Percentiles rank a stretch among this genome's conserved stretches.
These are phyloP conservation scores for Megalops cyprinoides DNA, from an alignment of 2,797 vertebrate species.

Conservation along the genomic window DNA sequence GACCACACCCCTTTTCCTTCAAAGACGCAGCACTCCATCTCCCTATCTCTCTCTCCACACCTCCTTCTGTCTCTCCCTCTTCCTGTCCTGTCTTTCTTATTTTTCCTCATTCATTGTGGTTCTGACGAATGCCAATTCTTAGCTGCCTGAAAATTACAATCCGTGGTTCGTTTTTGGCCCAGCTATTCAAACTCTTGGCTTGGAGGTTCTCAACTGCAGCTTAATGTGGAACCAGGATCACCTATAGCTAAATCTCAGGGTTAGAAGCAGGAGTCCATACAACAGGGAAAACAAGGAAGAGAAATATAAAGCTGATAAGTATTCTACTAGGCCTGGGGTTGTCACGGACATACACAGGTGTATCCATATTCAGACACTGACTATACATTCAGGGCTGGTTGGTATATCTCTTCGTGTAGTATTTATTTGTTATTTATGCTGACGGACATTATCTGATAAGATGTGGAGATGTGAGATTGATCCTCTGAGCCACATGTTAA, in stretches of 20 bases:
- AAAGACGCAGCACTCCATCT: slow-evolving; percentile 30
- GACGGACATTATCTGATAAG: background rate
- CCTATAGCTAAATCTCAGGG: background rate
- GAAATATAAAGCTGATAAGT: background rate
- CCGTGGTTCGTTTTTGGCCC: background rate
- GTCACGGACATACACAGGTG: background rate
- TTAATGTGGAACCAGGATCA: background rate
- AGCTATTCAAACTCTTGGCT: background rate
- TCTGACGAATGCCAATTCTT: slow-evolving; percentile 11
- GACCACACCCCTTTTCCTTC: background rate
- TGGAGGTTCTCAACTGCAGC: background rate
- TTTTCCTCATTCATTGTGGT: background rate
- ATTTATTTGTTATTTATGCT: background rate
- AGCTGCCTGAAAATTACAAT: background rate
- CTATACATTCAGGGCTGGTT: too few species aligned
- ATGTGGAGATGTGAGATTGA: background rate
- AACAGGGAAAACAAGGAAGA: background rate
- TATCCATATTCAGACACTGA: too few species aligned
- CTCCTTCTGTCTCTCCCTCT: slow-evolving; percentile 29
- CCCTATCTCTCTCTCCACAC: slow-evolving; percentile 1
- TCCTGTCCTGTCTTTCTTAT: slow-evolving; percentile 4
- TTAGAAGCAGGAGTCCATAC: background rate
- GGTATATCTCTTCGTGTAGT: too few species aligned
- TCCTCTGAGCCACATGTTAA: background rate
- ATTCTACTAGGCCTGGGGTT: too few species aligned